phyloP scores from a whole-genome alignment of 2,113 vertebrate genomes.

The Mirounga angustirostris region DNA sequence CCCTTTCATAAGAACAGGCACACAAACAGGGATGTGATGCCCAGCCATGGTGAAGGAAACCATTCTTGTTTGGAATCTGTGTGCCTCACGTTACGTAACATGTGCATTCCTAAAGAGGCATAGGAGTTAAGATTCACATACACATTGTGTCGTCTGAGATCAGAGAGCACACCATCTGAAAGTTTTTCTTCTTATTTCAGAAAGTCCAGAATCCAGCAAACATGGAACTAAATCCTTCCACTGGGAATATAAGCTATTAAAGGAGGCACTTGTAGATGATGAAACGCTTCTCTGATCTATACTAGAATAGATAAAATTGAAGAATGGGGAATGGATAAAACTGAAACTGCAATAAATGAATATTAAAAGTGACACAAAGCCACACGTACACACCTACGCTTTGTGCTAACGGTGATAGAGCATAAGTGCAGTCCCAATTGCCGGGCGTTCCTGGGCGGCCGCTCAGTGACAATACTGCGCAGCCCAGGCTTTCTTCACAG shows the following conservation, averaged over 20 bases:
- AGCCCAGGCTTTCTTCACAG: not conserved
- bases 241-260: not conserved
- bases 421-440: not conserved
- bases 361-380: not conserved
- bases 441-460: not conserved
- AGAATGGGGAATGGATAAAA: not conserved
- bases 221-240: not conserved
- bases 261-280: not conserved
- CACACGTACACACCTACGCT: not conserved
- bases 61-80: not conserved
- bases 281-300: not conserved
- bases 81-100: rapidly evolving
- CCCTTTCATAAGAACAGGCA: not conserved
- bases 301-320: not conserved
- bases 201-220: not conserved
- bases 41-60: too few relatives aligned
- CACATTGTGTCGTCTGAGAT: not conserved
- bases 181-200: not conserved
- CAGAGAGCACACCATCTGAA: not conserved
- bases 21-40: rapidly evolving
- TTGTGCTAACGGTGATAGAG: not conserved
- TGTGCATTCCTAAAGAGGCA: not conserved
- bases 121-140: not conserved
- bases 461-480: rapidly evolving
- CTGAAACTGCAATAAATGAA: not conserved